Conservation (phyloP, 2,888 invertebrate species). For the Drosophila trichaetosa region DNA sequence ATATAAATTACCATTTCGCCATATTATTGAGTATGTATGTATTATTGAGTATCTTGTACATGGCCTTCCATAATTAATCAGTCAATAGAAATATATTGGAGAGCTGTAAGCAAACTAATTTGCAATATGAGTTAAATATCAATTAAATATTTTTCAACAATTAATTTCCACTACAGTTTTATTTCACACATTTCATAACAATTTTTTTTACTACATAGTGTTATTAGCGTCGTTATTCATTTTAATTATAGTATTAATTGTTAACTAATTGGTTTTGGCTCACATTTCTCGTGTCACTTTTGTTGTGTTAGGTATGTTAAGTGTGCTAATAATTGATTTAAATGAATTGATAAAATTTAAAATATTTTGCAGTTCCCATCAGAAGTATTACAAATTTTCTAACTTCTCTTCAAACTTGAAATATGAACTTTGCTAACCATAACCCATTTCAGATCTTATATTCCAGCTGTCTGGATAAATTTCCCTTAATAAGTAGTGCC, state of each 20-base stretch:
- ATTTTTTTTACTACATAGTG: neutral
- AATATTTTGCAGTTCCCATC: neutral
- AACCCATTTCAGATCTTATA: neutral
- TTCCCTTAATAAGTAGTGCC: neutral
- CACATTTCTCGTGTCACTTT: neutral
- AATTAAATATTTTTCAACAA: no score
- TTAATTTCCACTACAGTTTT: no score
- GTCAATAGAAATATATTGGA: no score
- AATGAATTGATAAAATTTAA: conserved; percentile 1
- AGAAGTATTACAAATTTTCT: neutral
- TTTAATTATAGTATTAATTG: conserved; percentile 45
- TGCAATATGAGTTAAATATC: neutral
- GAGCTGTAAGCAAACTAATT: neutral
- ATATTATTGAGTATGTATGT: neutral
- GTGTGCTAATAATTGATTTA: conserved; percentile 46
- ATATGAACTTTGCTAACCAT: neutral
- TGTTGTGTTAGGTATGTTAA: conserved; percentile 31
- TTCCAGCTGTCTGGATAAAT: neutral
- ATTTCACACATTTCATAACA: no score
- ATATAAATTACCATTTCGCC: neutral
- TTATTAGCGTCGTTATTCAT: conserved; percentile 1
- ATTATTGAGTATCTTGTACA: neutral
- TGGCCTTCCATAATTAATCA: neutral
- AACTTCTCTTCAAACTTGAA: neutral
- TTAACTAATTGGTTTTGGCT: conserved; percentile 42